phyloP scores from a whole-genome alignment of 2,113 vertebrate species.

The Oreotrochilus melanogaster region DNA sequence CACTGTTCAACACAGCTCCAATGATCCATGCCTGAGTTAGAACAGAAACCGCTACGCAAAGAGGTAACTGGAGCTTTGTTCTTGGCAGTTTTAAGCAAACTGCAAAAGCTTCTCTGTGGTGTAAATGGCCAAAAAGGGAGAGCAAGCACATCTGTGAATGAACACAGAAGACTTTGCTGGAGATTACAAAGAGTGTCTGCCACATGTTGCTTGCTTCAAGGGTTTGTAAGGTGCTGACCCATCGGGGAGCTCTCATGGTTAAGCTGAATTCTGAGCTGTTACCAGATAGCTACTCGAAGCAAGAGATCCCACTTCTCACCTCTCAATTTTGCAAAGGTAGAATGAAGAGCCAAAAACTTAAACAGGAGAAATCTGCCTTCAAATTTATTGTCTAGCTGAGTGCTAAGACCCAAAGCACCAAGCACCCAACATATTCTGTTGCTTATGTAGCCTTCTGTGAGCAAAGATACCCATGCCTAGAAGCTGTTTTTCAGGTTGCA shows the following conservation, averaged over 20 bases:
- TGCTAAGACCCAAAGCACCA: not conserved
- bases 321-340: not conserved
- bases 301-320: not conserved
- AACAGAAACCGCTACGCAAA: not conserved
- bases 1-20: not conserved
- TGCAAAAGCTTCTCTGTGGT: not conserved
- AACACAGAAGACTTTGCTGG: not conserved
- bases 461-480: not conserved
- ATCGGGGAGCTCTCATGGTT: fast-evolving
- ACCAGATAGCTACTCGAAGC: not conserved
- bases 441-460: not conserved
- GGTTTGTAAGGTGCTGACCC: not conserved
- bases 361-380: not conserved
- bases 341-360: not conserved
- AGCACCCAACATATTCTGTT: not conserved
- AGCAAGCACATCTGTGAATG: not conserved
- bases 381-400: not conserved
- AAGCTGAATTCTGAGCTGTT: fast-evolving
- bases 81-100: not conserved
- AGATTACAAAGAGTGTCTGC: not conserved
- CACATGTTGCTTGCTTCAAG: not conserved
- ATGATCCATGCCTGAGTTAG: not conserved
- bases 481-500: conserved; percentile 1
- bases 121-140: not conserved
- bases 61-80: not conserved